Evolutionary conservation across 2,888 invertebrate species (phyloP).

Genomic region (Himalopsyche japonica): DNA sequence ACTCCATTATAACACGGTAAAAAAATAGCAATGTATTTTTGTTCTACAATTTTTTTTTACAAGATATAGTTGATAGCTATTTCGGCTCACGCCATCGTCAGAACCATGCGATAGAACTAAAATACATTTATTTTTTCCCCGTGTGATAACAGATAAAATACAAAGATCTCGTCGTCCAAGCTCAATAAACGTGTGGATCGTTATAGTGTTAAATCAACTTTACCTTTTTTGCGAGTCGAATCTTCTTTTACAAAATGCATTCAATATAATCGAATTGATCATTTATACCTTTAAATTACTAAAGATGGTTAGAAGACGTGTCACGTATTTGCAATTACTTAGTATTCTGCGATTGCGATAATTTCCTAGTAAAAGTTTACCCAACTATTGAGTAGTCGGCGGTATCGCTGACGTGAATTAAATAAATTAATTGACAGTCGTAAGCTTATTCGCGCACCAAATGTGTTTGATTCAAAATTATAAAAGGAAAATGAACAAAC

Average conservation of each 20-base stretch:
- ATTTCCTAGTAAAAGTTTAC: conserved; percentile 17
- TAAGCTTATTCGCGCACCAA: neutral
- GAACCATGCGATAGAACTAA: no score
- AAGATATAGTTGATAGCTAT: no score
- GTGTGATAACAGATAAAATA: no score
- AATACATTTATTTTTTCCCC: no score
- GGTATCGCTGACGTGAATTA: neutral
- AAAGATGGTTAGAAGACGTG: neutral
- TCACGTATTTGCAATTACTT: conserved; percentile 3
- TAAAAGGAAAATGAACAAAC: neutral
- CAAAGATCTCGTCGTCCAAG: no score
- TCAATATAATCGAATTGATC: neutral
- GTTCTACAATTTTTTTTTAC: no score
- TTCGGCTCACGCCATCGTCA: no score
- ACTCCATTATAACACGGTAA: no score
- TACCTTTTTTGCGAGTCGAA: neutral
- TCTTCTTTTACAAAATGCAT: neutral
- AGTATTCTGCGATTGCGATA: neutral
- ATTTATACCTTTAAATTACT: neutral
- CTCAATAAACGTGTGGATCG: no score
- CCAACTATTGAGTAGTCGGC: neutral
- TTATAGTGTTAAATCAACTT: no score
- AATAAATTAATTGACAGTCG: neutral
- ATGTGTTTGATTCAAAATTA: neutral
- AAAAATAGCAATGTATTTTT: no score